These are phyloP conservation scores for Colinus virginianus DNA, from an alignment of 2,113 vertebrate species.

Conservation along the genomic window DNA sequence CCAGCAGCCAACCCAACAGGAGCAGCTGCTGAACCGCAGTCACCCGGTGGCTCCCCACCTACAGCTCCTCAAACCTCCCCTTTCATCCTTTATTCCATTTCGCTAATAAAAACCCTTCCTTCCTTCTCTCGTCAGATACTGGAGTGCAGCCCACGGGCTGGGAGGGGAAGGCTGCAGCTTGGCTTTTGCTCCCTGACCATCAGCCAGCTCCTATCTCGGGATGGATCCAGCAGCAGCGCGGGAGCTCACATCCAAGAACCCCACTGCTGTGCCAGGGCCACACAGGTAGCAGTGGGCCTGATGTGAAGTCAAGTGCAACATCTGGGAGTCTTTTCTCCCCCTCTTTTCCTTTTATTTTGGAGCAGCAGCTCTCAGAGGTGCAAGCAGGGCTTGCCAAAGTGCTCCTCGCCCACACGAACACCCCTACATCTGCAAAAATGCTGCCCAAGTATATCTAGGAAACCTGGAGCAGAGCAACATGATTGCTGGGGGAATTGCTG, in stretches of 20 bases:
- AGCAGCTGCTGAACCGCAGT: not conserved
- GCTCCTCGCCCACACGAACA: not conserved
- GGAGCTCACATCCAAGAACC: conserved; percentile 7
- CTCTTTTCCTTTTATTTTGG: not conserved
- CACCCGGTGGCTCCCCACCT: not conserved
- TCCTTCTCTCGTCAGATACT: not conserved
- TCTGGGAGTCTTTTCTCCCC: conserved; percentile 5
- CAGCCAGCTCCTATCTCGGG: conserved; percentile 50
- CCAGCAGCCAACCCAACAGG: not conserved
- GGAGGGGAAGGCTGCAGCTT: conserved; percentile 53
- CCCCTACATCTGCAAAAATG: rapidly evolving
- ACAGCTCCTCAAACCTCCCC: not conserved
- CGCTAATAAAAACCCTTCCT: not conserved
- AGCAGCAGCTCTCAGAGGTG: not conserved
- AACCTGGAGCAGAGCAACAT: not conserved
- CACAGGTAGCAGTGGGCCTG: conserved; percentile 50
- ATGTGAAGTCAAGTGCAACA: conserved; percentile 35
- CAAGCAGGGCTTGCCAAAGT: not conserved
- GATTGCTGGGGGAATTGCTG: not conserved
- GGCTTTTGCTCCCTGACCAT: conserved; percentile 14
- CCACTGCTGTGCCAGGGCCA: conserved; percentile 47
- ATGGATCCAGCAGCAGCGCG: conserved; percentile 9
- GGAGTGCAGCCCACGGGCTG: conserved; percentile 9
- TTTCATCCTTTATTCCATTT: not conserved
- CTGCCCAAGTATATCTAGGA: rapidly evolving